phyloP scores from a whole-genome alignment of 2,113 vertebrate genomes.

The Notechis scutatus region DNA sequence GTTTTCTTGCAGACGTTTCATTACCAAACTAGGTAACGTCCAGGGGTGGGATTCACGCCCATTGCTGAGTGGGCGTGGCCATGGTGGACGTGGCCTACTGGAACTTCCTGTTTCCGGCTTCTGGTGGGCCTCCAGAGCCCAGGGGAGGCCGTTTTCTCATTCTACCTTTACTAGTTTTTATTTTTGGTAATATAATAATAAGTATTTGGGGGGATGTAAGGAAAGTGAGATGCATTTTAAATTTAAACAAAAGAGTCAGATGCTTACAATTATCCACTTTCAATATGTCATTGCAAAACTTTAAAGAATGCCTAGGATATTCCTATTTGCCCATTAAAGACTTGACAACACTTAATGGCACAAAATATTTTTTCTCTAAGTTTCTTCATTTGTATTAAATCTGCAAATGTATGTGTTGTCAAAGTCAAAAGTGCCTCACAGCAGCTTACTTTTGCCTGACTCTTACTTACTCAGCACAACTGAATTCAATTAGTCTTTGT shows the following conservation, averaged over 20 bases:
- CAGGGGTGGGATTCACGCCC: no score
- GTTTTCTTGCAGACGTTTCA: neutral
- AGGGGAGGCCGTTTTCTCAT: no score
- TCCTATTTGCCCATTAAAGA: neutral
- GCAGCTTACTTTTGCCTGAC: neutral
- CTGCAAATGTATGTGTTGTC: neutral
- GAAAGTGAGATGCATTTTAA: neutral
- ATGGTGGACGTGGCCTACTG: no score
- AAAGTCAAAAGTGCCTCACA: neutral
- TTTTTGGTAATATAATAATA: neutral
- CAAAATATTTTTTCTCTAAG: neutral
- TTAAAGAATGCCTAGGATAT: neutral
- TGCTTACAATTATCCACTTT: neutral
- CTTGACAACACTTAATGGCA: neutral
- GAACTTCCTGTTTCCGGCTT: no score
- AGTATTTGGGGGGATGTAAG: neutral
- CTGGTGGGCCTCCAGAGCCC: no score
- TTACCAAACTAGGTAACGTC: neutral
- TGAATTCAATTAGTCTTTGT: constrained; percentile 10
- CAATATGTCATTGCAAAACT: no score
- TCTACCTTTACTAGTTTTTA: neutral
- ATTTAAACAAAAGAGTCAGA: neutral
- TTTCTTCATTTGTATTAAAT: neutral
- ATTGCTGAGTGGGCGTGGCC: no score
- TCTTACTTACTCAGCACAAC: neutral